phyloP scores from a whole-genome alignment of 2,113 vertebrate species.

The Amphiprion percula region DNA sequence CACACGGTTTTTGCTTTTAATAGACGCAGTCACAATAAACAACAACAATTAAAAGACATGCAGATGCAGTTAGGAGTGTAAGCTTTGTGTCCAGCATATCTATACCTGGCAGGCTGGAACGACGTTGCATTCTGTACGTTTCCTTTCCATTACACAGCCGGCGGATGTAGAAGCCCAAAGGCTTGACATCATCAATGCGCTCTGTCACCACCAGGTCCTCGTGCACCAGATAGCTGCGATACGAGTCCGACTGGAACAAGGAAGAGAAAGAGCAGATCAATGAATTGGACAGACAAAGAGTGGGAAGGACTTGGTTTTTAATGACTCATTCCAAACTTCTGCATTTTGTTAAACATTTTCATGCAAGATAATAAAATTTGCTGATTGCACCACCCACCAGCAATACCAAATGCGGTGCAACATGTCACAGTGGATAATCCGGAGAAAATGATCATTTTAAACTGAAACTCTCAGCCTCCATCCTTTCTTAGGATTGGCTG shows the following conservation, averaged over 20 bases:
- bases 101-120: conserved; percentile 87
- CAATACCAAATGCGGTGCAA: not conserved
- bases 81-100: not conserved
- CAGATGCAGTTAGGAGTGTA: too few relatives aligned
- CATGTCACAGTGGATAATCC: not conserved
- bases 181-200: conserved; percentile 89
- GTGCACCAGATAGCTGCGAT: conserved; percentile 92
- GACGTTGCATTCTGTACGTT: conserved; percentile 91
- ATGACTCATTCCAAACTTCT: conserved; percentile 1
- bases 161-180: conserved; percentile 93
- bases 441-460: not conserved
- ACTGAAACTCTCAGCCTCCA: not conserved
- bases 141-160: conserved; percentile 92
- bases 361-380: not conserved
- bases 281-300: not conserved
- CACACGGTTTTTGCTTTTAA: too few relatives aligned
- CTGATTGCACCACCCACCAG: conserved; percentile 7
- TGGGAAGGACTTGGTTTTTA: not conserved
- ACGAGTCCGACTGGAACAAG: conserved; percentile 88
- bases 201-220: conserved; percentile 96
- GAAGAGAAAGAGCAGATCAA: not conserved
- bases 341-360: not conserved
- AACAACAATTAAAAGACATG: too few relatives aligned
- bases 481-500: too few relatives aligned
- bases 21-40: too few relatives aligned